phyloP scores from a whole-genome alignment of 2,113 vertebrate species.

The Chlorodrepanis virens region DNA sequence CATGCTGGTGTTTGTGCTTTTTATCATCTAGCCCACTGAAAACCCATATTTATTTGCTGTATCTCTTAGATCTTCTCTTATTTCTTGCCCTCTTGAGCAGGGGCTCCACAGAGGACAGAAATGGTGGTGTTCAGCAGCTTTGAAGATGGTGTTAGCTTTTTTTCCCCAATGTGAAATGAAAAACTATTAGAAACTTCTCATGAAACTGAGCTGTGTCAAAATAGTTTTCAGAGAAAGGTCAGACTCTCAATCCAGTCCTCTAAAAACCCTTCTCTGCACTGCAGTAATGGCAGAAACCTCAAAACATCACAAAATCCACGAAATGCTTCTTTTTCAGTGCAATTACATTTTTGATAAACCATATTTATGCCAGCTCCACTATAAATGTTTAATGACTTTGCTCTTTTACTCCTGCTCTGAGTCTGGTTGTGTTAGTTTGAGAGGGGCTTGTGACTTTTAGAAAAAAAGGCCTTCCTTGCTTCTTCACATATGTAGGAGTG shows the following conservation, averaged over 20 bases:
- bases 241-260: not conserved
- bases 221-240: not conserved
- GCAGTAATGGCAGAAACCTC: not conserved
- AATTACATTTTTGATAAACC: not conserved
- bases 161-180: not conserved
- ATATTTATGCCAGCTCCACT: not conserved
- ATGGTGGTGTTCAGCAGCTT: not conserved
- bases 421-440: not conserved
- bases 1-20: not conserved
- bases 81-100: not conserved
- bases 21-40: not conserved
- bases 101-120: not conserved
- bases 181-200: not conserved
- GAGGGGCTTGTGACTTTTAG: not conserved
- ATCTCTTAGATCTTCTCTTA: not conserved
- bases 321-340: not conserved
- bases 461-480: not conserved
- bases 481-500: not conserved
- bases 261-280: not conserved
- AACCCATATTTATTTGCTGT: rapidly evolving
- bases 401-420: not conserved
- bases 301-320: not conserved
- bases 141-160: not conserved
- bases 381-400: not conserved
- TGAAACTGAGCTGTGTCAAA: not conserved